These are phyloP conservation scores for Paramisgurnus dabryanus DNA, from an alignment of 2,113 vertebrate genomes.

Conservation along the genomic window DNA sequence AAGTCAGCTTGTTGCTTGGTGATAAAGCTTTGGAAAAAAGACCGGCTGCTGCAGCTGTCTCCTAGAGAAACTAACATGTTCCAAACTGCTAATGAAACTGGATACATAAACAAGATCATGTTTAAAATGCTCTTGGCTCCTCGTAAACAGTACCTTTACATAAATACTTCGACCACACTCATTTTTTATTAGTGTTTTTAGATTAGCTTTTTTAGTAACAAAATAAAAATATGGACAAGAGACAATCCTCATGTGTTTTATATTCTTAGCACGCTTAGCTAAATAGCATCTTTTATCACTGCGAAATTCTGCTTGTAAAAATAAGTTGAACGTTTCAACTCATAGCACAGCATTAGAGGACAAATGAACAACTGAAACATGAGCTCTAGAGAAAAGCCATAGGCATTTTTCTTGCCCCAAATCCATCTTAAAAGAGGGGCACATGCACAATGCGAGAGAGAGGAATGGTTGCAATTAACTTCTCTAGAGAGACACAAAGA, in stretches of 20 bases:
- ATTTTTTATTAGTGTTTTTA: background rate
- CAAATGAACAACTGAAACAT: conserved; percentile 13
- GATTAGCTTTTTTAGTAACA: background rate
- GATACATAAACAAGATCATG: background rate
- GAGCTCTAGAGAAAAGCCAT: conserved; percentile 15
- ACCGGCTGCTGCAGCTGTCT: conserved; percentile 35
- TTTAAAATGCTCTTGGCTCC: background rate
- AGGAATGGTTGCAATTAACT: conserved; percentile 36
- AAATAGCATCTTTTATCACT: background rate
- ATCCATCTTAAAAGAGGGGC: conserved; percentile 8
- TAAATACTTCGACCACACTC: background rate
- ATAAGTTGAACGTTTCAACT: background rate
- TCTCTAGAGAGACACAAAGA: background rate
- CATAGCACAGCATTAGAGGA: background rate
- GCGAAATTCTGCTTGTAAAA: background rate
- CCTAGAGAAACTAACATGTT: background rate
- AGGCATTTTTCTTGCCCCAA: conserved; percentile 29
- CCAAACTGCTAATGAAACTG: conserved; percentile 29
- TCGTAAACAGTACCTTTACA: background rate
- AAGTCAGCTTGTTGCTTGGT: conserved; percentile 38
- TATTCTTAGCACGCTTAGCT: background rate
- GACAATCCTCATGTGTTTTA: background rate
- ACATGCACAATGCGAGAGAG: background rate
- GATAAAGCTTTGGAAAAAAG: conserved; percentile 23
- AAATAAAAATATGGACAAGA: background rate